Conservation (phyloP, 2,797 vertebrate genomes). For the Sebastes reedi region DNA sequence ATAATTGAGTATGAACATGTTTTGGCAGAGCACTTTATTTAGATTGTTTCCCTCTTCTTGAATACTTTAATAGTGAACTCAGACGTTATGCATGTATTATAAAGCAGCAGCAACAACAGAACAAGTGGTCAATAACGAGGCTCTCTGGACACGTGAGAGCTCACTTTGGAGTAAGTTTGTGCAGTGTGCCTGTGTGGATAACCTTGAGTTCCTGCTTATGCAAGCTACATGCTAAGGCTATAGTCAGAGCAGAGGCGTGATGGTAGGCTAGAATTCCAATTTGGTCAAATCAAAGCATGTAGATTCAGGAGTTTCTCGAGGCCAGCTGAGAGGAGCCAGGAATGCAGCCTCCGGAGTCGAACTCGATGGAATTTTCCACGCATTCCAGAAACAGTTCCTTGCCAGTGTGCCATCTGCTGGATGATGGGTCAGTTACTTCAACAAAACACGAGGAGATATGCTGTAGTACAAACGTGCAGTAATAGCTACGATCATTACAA, state of each 20-base stretch:
- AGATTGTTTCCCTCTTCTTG: background rate
- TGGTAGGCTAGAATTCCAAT: constrained; percentile 61
- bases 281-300: constrained; percentile 66
- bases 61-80: background rate
- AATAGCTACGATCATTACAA: constrained; percentile 2
- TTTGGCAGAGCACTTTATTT: background rate
- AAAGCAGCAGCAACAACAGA: background rate
- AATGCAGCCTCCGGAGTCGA: constrained; percentile 68
- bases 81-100: background rate
- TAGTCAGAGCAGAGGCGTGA: constrained; percentile 41
- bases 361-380: constrained; percentile 75
- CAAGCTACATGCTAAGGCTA: constrained; percentile 51
- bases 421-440: constrained; percentile 50
- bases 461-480: background rate
- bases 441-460: background rate
- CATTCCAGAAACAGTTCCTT: constrained; percentile 45
- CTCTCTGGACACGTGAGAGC: constrained; percentile 3
- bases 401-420: constrained; percentile 80
- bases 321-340: constrained; percentile 63
- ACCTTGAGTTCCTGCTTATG: constrained; percentile 57
- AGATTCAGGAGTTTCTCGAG: constrained; percentile 65
- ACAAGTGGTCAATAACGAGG: constrained; percentile 1
- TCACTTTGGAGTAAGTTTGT: constrained; percentile 27
- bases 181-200: constrained; percentile 28
- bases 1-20: background rate